Conservation (phyloP, 2,113 vertebrate species). For the Catharus minimus region DNA sequence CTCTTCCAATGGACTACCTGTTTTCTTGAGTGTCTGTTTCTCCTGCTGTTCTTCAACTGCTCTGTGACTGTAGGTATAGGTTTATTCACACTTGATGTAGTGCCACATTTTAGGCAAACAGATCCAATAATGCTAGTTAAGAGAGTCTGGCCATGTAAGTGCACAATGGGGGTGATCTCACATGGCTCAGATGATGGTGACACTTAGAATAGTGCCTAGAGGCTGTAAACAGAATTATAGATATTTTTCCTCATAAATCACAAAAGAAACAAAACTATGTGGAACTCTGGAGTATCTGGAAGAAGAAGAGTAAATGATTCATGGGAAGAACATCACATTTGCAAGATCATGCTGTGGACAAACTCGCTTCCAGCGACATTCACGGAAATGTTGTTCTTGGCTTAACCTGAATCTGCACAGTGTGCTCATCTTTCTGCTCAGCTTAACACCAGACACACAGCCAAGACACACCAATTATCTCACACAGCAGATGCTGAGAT, state of each 20-base stretch:
- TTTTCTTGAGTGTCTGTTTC: background rate
- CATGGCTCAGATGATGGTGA: background rate
- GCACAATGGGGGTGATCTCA: background rate
- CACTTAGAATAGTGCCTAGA: background rate
- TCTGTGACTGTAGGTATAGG: background rate
- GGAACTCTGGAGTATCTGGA: background rate
- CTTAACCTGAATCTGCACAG: background rate
- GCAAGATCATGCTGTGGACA: background rate
- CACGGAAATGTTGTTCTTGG: background rate
- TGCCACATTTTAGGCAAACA: background rate
- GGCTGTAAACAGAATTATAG: background rate
- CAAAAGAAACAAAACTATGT: background rate
- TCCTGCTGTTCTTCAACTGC: background rate
- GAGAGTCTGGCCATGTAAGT: background rate
- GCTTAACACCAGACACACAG: background rate
- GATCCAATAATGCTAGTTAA: background rate
- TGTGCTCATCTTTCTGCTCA: background rate
- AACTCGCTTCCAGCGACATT: background rate
- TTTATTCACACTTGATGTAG: background rate
- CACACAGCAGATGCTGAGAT: background rate
- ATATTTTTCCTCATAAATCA: background rate
- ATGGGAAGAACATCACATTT: background rate
- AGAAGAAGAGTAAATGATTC: background rate
- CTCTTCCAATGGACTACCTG: background rate
- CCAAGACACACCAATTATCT: background rate